phyloP scores from a whole-genome alignment of 1,140 invertebrate genomes.

The Calephelis nemesis region DNA sequence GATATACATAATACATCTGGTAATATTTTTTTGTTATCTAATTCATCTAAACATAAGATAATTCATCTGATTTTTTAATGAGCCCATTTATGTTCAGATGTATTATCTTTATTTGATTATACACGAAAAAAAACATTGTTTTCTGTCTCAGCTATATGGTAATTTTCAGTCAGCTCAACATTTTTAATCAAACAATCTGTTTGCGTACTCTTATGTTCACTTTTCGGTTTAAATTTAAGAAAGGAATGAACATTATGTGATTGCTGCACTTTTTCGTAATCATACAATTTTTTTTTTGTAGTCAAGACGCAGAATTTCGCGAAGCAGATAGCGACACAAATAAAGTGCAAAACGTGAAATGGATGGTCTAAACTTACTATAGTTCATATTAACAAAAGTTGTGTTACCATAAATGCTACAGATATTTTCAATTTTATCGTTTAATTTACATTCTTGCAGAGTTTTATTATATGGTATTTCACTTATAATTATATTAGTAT shows the following conservation, averaged over 20 bases:
- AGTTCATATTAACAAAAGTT: no score
- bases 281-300: background rate
- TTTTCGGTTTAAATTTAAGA: no score
- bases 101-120: constrained; percentile 27
- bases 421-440: background rate
- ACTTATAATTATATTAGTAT: background rate
- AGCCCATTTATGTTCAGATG: constrained; percentile 35
- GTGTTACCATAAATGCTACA: background rate
- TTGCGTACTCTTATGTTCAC: no score
- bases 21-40: constrained; percentile 5
- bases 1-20: constrained; percentile 31
- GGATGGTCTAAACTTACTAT: no score
- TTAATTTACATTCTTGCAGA: background rate
- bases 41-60: constrained; percentile 26
- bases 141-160: no score
- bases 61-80: constrained; percentile 28
- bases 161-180: no score
- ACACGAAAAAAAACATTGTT: constrained; percentile 27
- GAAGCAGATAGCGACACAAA: background rate
- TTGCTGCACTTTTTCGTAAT: background rate
- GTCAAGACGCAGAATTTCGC: background rate
- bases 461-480: background rate
- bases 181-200: no score
- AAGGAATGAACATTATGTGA: background rate
- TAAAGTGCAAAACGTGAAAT: background rate